These are phyloP conservation scores for Hyperoodon ampullatus DNA, from an alignment of 2,113 vertebrate species.

Conservation along the genomic window DNA sequence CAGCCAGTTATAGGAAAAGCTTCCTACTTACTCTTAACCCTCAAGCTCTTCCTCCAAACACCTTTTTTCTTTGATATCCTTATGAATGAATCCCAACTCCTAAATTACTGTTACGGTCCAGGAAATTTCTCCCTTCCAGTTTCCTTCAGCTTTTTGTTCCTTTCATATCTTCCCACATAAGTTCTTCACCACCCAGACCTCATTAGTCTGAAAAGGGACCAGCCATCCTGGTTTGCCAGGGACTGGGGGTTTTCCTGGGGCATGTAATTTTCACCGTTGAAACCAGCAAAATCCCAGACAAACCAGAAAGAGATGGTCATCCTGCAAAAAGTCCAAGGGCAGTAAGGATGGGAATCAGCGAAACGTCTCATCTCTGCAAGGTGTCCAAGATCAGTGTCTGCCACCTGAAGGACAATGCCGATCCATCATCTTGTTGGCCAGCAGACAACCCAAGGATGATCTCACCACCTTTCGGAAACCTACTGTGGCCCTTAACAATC, in stretches of 20 bases:
- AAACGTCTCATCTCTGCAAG: not conserved
- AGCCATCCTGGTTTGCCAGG: not conserved
- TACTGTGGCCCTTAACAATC: not conserved
- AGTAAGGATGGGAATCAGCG: not conserved
- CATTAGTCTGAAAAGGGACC: not conserved
- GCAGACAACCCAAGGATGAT: not conserved
- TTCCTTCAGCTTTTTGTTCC: not conserved
- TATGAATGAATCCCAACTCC: not conserved
- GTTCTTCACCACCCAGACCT: not conserved
- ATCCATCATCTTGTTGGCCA: rapidly evolving
- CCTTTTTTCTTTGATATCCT: not conserved
- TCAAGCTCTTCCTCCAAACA: not conserved
- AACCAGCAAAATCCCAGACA: not conserved
- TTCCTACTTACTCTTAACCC: not conserved
- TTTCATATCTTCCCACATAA: not conserved
- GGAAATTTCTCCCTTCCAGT: not conserved
- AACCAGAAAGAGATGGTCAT: not conserved
- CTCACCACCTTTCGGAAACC: not conserved
- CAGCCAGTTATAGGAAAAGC: not conserved
- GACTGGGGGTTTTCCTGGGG: not conserved
- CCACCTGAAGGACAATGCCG: not conserved
- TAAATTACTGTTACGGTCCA: not conserved
- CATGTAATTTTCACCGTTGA: not conserved
- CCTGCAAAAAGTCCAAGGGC: not conserved
- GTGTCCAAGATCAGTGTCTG: not conserved